A percentile compares a stretch with the other conserved stretches of the same genome.
Evolutionary conservation across 1,140 invertebrate species (phyloP).

Genomic region (Oedothorax gibbosus): DNA sequence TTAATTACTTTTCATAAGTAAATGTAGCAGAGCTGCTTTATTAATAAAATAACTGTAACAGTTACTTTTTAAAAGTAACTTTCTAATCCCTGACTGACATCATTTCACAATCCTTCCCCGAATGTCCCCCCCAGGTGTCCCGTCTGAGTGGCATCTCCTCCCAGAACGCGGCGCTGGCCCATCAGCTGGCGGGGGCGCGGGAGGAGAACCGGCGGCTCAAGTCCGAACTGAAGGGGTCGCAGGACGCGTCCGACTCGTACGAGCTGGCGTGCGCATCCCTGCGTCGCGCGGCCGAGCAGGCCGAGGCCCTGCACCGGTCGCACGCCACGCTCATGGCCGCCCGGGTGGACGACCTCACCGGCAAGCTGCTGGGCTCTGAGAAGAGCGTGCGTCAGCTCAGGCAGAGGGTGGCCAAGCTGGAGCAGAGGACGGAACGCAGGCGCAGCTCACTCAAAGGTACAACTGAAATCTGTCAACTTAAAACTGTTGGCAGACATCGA

Average conservation of each 20-base stretch:
- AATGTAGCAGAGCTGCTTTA: too few species aligned
- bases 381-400: constrained; percentile 83
- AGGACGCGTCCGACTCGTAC: constrained; percentile 81
- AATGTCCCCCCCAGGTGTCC: neutral
- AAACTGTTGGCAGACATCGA: constrained; percentile 73
- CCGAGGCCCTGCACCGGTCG: constrained; percentile 78
- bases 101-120: too few species aligned
- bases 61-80: too few species aligned
- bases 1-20: too few species aligned
- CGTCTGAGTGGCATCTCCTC: constrained; percentile 36
- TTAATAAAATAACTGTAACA: too few species aligned
- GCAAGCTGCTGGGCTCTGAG: constrained; percentile 83
- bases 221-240: constrained; percentile 81
- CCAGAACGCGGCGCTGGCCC: constrained; percentile 44
- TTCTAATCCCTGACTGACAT: too few species aligned
- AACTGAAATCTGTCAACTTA: too few species aligned
- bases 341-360: constrained; percentile 85
- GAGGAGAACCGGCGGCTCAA: constrained; percentile 85
- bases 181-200: constrained; percentile 83
- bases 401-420: constrained; percentile 82
- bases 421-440: constrained; percentile 79
- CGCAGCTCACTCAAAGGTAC: constrained; percentile 79
- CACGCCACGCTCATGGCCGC: constrained; percentile 84
- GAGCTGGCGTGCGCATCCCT: constrained; percentile 81
- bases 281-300: constrained; percentile 78